These are phyloP conservation scores for Trissolcus japonicus DNA, from an alignment of 2,888 invertebrate genomes.

Conservation along the genomic window DNA sequence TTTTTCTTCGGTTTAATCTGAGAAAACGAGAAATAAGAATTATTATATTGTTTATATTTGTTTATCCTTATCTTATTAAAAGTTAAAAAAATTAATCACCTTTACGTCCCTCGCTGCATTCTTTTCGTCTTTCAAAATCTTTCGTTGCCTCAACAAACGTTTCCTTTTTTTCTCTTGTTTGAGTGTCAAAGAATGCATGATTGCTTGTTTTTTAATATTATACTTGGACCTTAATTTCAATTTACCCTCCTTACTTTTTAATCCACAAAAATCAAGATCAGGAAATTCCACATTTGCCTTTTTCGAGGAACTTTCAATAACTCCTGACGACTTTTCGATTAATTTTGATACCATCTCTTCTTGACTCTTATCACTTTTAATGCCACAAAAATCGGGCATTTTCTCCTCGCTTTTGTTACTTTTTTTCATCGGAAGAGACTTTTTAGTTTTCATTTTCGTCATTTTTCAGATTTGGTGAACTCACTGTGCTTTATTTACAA, in stretches of 20 bases:
- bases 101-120: slow-evolving; percentile 14
- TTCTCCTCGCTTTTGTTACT: background rate
- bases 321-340: background rate
- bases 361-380: slow-evolving; percentile 19
- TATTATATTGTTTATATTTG: background rate
- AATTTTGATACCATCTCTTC: slow-evolving; percentile 11
- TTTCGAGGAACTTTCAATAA: background rate
- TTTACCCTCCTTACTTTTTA: slow-evolving; percentile 21
- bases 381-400: slow-evolving; percentile 17
- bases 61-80: background rate
- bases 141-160: background rate
- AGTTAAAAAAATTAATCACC: background rate
- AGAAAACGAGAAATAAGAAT: background rate
- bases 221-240: slow-evolving; percentile 28
- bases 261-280: slow-evolving; percentile 17
- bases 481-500: too few relatives aligned
- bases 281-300: background rate
- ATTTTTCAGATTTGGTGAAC: background rate
- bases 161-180: slow-evolving; percentile 19
- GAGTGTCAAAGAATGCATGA: slow-evolving; percentile 9
- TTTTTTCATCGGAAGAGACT: background rate
- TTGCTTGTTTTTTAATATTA: slow-evolving; percentile 25
- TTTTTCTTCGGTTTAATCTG: slow-evolving; percentile 16
- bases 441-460: background rate
- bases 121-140: slow-evolving; percentile 8